A percentile compares a stretch with the other conserved stretches of the same genome.
These are phyloP conservation scores for Monochamus alternatus DNA, from an alignment of 2,888 invertebrate genomes.

Conservation along the genomic window DNA sequence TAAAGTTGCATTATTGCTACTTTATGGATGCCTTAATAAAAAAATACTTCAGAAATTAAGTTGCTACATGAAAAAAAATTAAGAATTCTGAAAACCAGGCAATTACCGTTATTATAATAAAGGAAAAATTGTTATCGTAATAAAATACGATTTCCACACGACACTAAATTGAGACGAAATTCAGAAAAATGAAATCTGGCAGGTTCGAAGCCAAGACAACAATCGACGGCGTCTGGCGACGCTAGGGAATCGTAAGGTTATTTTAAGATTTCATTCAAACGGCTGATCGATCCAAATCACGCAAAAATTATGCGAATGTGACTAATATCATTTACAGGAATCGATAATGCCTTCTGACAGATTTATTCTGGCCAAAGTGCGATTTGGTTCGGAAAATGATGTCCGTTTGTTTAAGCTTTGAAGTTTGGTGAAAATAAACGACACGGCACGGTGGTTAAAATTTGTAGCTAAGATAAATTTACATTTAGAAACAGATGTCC, in stretches of 20 bases:
- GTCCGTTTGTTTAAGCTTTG: too few species aligned
- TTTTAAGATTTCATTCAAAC: conserved; percentile 58
- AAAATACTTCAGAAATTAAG: too few species aligned
- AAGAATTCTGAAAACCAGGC: too few species aligned
- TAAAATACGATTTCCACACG: conserved; percentile 55
- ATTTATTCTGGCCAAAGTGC: neutral
- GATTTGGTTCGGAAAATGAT: neutral
- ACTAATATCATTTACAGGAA: neutral
- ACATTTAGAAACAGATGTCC: too few species aligned
- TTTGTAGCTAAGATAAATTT: too few species aligned
- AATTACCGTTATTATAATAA: neutral
- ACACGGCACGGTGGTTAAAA: too few species aligned
- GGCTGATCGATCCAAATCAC: conserved; percentile 30
- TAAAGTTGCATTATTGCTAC: too few species aligned
- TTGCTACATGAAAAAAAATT: too few species aligned
- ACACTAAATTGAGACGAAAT: conserved; percentile 50
- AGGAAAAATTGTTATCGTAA: conserved; percentile 30
- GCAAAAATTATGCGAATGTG: conserved; percentile 11
- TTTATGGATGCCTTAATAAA: too few species aligned
- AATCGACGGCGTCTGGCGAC: conserved; percentile 3
- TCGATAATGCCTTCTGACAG: neutral
- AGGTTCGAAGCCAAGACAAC: conserved; percentile 14
- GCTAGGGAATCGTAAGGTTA: conserved; percentile 51
- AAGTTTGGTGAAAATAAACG: too few species aligned
- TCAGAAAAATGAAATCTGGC: conserved; percentile 48